These are phyloP conservation scores for Perccottus glenii DNA, from an alignment of 2,113 vertebrate genomes.

Conservation along the genomic window DNA sequence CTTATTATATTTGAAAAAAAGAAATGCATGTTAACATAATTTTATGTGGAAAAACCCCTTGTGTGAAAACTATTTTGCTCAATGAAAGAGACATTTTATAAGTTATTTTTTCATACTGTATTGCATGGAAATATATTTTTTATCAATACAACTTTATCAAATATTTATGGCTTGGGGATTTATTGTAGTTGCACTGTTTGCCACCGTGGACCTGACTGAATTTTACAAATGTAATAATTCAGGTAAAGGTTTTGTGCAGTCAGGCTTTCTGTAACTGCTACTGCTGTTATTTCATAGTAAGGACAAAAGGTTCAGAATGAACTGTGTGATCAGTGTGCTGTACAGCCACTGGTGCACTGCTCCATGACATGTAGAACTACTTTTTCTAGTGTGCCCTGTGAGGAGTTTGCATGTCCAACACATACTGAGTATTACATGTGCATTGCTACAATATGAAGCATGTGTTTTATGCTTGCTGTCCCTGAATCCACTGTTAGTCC, in stretches of 20 bases:
- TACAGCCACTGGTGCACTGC: constrained; percentile 15
- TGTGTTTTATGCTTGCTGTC: constrained; percentile 53
- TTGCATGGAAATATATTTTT: constrained; percentile 72
- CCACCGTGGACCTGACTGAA: constrained; percentile 43
- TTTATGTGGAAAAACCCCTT: constrained; percentile 59
- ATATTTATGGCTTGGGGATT: constrained; percentile 70
- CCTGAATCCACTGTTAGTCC: constrained; percentile 42
- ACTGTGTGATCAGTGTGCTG: constrained; percentile 24
- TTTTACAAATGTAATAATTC: constrained; percentile 30
- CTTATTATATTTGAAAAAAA: constrained; percentile 58
- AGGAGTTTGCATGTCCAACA: constrained; percentile 46
- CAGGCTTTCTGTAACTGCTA: constrained; percentile 13
- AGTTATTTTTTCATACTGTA: constrained; percentile 77
- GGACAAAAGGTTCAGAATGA: constrained; percentile 1
- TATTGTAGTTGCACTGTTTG: constrained; percentile 51
- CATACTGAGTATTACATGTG: constrained; percentile 52
- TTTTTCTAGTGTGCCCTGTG: constrained; percentile 31
- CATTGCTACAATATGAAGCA: constrained; percentile 53
- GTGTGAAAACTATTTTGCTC: constrained; percentile 73
- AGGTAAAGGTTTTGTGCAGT: constrained; percentile 27
- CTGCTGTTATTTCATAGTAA: constrained; percentile 26
- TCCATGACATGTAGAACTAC: constrained; percentile 11
- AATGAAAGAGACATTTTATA: constrained; percentile 73
- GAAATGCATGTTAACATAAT: constrained; percentile 44
- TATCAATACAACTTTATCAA: constrained; percentile 62